A percentile compares a stretch with the other conserved stretches of the same genome.
phyloP scores from a whole-genome alignment of 2,888 invertebrate species.

The Suillia variegata region DNA sequence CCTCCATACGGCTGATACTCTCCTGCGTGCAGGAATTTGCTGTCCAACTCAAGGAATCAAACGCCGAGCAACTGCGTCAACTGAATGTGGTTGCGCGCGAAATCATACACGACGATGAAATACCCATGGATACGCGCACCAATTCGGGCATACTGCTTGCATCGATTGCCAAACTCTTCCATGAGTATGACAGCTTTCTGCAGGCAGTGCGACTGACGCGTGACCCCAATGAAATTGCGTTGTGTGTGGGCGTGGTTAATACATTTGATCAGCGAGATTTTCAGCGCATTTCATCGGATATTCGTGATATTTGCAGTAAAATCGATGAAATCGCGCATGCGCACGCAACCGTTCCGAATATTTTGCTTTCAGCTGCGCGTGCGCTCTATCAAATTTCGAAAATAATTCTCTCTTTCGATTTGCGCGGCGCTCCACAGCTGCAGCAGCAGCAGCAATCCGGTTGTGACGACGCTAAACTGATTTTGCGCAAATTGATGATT shows the following conservation, averaged over 20 bases:
- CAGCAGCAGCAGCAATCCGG: not conserved
- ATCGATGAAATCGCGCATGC: slow-evolving; percentile 37
- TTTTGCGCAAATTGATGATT: slow-evolving; percentile 48
- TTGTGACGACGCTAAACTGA: slow-evolving; percentile 45
- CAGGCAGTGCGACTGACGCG: slow-evolving; percentile 31
- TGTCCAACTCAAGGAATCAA: slow-evolving; percentile 41
- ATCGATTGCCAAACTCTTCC: slow-evolving; percentile 61
- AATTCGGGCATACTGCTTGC: slow-evolving; percentile 68
- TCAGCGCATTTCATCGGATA: slow-evolving; percentile 24
- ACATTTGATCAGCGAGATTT: slow-evolving; percentile 46
- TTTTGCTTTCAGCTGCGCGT: slow-evolving; percentile 49
- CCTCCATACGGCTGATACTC: slow-evolving; percentile 59
- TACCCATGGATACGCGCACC: slow-evolving; percentile 71
- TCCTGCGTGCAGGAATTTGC: slow-evolving; percentile 58
- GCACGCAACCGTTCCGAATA: slow-evolving; percentile 41
- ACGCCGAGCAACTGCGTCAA: slow-evolving; percentile 32
- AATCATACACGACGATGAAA: slow-evolving; percentile 62
- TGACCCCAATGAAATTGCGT: slow-evolving; percentile 40
- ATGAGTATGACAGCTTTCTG: slow-evolving; percentile 44
- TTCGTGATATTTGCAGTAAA: slow-evolving; percentile 40
- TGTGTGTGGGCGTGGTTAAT: slow-evolving; percentile 51
- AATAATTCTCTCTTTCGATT: slow-evolving; percentile 33
- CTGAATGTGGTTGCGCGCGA: slow-evolving; percentile 39
- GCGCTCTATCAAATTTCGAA: slow-evolving; percentile 45
- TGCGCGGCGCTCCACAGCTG: slow-evolving; percentile 39